Evolutionary conservation across 2,888 invertebrate genomes (phyloP), one percentile per base, ranked within the genome.

Genomic region (Eupsilia transversa): DNA sequence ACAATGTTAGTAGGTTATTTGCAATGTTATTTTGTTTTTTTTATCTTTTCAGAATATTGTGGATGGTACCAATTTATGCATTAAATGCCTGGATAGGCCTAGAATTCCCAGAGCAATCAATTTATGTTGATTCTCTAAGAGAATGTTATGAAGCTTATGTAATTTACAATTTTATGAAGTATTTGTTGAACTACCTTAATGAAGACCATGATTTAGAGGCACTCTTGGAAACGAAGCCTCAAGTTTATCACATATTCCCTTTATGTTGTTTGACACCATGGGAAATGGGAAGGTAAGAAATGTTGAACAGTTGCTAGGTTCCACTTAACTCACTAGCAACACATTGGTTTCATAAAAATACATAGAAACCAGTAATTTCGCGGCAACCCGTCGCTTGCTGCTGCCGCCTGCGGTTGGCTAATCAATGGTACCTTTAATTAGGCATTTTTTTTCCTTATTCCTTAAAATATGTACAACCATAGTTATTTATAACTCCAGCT

Each of bases 91-190:
- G 98, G 98, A 97, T 99, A 87, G 99, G 99, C 4, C 95, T 99
- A 80, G 97, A 98, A 69, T 99, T 98, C 92, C 99, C 99, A 0
- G 97, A 98, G 85, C 97, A 98, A 88, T 98, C 99, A 57, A 99
- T 99, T 85, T 99, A 99, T 92, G 97, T 99, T 90, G 99, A 99
- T 94, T 98, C 99, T 87, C 94, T 98, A 69, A 97, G 99, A 92
- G 99, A 99, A 96, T 99, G 99, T 92, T 99, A 99, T 92, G 99
- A 99, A 96, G 99, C 99, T 1, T 99, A 99, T 96, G 99, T 99
- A 4, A 99, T 99, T 89, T 99, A 99, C 94, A 99, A 99, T 96
- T 99, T 99, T 92, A 99, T 99, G 99, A 98, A 98, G 90, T 99
- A 98, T 93, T 96, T 99, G 86, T 96, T 99, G 79, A 99, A 98